Evolutionary conservation across 2,113 vertebrate genomes (phyloP).

Genomic region (Zapus hudsonius): DNA sequence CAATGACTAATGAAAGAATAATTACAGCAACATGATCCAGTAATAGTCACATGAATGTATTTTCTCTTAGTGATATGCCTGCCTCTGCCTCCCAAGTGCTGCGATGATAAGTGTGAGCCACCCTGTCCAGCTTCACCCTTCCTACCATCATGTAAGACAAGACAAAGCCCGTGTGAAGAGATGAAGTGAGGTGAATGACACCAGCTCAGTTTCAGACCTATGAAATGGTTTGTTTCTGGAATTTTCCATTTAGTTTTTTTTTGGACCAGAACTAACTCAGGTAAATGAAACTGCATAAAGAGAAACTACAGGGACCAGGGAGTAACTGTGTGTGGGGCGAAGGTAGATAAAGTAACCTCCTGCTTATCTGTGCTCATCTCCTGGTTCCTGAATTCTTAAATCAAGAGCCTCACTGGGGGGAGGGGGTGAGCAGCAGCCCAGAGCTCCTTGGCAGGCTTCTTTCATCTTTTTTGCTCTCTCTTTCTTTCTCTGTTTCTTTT

Average conservation of each 20-base stretch:
- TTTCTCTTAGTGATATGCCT: not conserved
- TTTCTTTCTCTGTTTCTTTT: not conserved
- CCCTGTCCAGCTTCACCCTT: not conserved
- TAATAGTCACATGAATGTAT: not conserved
- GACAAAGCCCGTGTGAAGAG: not conserved
- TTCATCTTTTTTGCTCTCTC: too few relatives aligned
- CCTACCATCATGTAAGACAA: not conserved
- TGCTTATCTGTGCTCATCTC: not conserved
- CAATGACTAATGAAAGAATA: not conserved
- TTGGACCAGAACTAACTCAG: not conserved
- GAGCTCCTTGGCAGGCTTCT: not conserved
- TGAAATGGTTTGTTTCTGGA: not conserved
- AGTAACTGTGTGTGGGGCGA: not conserved
- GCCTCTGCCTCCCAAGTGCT: not conserved
- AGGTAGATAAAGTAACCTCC: not conserved
- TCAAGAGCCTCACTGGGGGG: rapidly evolving
- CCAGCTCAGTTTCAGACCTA: not conserved
- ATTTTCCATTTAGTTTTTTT: not conserved
- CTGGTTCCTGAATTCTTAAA: not conserved
- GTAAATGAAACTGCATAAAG: not conserved
- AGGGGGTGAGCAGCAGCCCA: rapidly evolving
- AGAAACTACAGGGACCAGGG: not conserved
- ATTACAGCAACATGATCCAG: not conserved
- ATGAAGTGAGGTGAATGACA: not conserved
- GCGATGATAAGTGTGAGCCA: too few relatives aligned